Conservation (phyloP, 2,797 vertebrate genomes). For the Arremon aurantiirostris region DNA sequence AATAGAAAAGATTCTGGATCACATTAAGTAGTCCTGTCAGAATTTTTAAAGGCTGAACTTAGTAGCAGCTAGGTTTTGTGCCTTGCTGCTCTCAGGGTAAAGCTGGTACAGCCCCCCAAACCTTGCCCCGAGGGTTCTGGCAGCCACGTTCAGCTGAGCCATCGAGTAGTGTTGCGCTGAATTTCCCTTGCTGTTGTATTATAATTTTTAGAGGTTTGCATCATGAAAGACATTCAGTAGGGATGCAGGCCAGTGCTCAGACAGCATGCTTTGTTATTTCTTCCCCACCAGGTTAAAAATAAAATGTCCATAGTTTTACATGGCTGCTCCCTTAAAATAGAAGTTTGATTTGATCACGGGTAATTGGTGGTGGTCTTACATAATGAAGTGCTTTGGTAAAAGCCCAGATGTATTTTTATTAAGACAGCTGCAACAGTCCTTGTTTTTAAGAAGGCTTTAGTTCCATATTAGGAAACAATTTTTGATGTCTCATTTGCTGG, state of each 20-base stretch:
- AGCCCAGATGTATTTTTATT: background rate
- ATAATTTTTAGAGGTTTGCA: background rate
- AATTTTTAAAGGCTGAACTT: background rate
- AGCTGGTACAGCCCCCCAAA: background rate
- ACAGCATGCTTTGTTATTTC: background rate
- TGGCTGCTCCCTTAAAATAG: background rate
- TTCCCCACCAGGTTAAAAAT: background rate
- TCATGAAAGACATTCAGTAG: background rate
- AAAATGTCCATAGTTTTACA: background rate
- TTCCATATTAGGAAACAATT: background rate
- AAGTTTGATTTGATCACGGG: background rate
- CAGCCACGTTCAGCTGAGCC: background rate
- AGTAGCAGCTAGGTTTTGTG: background rate
- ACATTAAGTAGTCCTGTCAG: background rate
- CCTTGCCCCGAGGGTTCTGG: accelerated
- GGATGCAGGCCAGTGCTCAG: too few species aligned
- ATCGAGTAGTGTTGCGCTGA: too few species aligned
- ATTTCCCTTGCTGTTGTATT: background rate
- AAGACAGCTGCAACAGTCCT: background rate
- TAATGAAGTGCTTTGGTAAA: background rate
- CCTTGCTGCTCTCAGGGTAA: background rate
- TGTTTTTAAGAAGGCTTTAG: background rate
- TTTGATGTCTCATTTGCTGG: background rate
- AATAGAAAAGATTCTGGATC: background rate
- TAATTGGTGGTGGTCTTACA: background rate